Evolutionary conservation across 1,140 invertebrate species (phyloP).

Genomic region (Teleopsis dalmanni): DNA sequence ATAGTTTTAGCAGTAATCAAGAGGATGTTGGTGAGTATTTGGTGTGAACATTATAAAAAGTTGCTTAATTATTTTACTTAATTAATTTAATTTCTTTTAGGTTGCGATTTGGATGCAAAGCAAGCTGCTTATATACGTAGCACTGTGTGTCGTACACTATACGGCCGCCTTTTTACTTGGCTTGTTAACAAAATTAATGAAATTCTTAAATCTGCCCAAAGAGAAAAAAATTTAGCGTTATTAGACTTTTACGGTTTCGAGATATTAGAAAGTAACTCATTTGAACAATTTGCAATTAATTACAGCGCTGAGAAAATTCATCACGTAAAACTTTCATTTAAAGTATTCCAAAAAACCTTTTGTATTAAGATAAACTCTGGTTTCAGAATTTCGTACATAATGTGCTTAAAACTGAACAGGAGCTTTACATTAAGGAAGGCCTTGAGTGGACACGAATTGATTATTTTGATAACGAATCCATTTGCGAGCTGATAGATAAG

Average conservation of each 20-base stretch:
- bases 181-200: slow-evolving; percentile 66
- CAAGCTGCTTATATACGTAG: slow-evolving; percentile 56
- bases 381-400: slow-evolving; percentile 37
- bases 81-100: slow-evolving; percentile 1
- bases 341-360: not conserved
- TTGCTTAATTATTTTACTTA: not conserved
- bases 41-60: not conserved
- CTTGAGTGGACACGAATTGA: slow-evolving; percentile 61
- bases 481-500: slow-evolving; percentile 43
- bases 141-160: slow-evolving; percentile 62
- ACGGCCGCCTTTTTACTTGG: slow-evolving; percentile 71
- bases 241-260: slow-evolving; percentile 87
- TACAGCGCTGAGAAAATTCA: slow-evolving; percentile 87
- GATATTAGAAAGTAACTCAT: slow-evolving; percentile 63
- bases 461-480: slow-evolving; percentile 59
- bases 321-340: slow-evolving; percentile 34
- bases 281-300: slow-evolving; percentile 82
- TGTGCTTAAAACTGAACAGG: slow-evolving; percentile 59
- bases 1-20: slow-evolving; percentile 30
- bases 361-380: not conserved
- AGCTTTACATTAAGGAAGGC: slow-evolving; percentile 72
- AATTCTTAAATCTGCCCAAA: slow-evolving; percentile 55
- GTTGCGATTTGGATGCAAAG: slow-evolving; percentile 49
- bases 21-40: slow-evolving; percentile 34
- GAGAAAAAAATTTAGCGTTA: slow-evolving; percentile 56